Conservation (phyloP, 1,140 invertebrate species). For the Drosophila ohnishii region DNA sequence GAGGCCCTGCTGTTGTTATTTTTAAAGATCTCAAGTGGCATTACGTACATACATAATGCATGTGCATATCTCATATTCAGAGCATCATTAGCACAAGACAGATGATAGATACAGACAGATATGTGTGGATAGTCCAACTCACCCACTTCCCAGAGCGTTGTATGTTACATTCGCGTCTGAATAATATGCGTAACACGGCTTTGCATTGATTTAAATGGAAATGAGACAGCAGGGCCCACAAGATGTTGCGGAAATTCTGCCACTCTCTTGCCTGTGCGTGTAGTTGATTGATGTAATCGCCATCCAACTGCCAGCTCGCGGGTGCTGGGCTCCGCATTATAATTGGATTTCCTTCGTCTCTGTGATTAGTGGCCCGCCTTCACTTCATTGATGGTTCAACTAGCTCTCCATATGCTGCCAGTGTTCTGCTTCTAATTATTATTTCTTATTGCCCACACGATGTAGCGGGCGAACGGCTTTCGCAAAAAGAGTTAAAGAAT, state of each 20-base stretch:
- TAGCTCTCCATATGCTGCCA: slow-evolving; percentile 11
- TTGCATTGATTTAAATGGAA: slow-evolving; percentile 64
- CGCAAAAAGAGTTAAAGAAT: slow-evolving; percentile 3
- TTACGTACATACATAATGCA: slow-evolving; percentile 51
- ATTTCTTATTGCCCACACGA: slow-evolving; percentile 18
- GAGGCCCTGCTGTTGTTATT: slow-evolving; percentile 41
- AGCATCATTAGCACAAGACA: slow-evolving; percentile 44
- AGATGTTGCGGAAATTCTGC: slow-evolving; percentile 49
- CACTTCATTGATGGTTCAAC: slow-evolving; percentile 28
- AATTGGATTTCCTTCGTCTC: slow-evolving; percentile 47
- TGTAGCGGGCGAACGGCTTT: slow-evolving; percentile 1
- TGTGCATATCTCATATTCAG: slow-evolving; percentile 17
- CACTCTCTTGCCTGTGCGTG: slow-evolving; percentile 41
- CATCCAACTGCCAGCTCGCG: slow-evolving; percentile 19
- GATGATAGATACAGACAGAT: slow-evolving; percentile 6
- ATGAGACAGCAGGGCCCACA: slow-evolving; percentile 25
- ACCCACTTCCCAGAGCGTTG: slow-evolving; percentile 64
- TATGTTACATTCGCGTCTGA: slow-evolving; percentile 6
- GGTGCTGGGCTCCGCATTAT: slow-evolving; percentile 26
- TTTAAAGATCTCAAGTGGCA: slow-evolving; percentile 67
- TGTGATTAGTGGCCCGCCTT: slow-evolving; percentile 28
- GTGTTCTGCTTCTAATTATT: slow-evolving; percentile 33
- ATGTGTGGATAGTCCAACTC: slow-evolving; percentile 28
- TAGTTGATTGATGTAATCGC: slow-evolving; percentile 62
- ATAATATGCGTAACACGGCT: slow-evolving; percentile 52